phyloP scores from a whole-genome alignment of 2,888 invertebrate genomes.

The Lasioglossum lativentre region DNA sequence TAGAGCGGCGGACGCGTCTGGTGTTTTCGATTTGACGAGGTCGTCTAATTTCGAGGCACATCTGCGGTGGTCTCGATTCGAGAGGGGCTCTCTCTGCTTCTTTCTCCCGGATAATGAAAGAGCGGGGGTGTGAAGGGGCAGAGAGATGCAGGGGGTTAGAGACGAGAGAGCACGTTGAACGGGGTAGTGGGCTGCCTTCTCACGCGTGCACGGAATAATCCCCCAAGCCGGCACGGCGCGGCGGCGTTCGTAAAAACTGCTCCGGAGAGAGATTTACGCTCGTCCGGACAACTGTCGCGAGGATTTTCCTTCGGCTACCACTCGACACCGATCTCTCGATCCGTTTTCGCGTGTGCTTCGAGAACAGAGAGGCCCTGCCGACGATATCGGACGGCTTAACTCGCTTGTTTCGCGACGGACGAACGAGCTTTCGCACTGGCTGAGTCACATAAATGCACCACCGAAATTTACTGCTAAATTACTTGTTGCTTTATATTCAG shows the following conservation, averaged over 20 bases:
- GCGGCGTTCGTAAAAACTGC: slow-evolving; percentile 60
- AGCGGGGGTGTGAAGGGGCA: slow-evolving; percentile 40
- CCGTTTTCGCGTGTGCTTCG: slow-evolving; percentile 10
- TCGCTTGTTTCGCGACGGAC: slow-evolving; percentile 30
- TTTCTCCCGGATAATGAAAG: slow-evolving; percentile 71
- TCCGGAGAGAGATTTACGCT: slow-evolving; percentile 67
- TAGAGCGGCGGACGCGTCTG: slow-evolving; percentile 61
- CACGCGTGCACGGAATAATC: slow-evolving; percentile 73
- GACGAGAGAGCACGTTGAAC: slow-evolving; percentile 18
- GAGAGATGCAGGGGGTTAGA: slow-evolving; percentile 23
- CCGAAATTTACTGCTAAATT: not conserved
- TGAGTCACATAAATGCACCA: slow-evolving; percentile 20
- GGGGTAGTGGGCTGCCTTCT: slow-evolving; percentile 67
- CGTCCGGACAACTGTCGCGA: slow-evolving; percentile 30
- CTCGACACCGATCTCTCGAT: slow-evolving; percentile 47
- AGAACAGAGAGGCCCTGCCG: not conserved
- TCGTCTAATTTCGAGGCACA: slow-evolving; percentile 73
- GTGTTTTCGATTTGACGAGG: slow-evolving; percentile 70
- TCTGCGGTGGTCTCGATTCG: slow-evolving; percentile 70
- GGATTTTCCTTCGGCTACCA: slow-evolving; percentile 44
- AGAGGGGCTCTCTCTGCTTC: slow-evolving; percentile 45
- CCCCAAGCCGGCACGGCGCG: slow-evolving; percentile 34
- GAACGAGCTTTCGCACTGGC: slow-evolving; percentile 45
- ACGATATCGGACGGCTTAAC: slow-evolving; percentile 15
- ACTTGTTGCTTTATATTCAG: not conserved